Evolutionary conservation across 1,140 invertebrate genomes (phyloP).

Genomic region (Heliconius himera): DNA sequence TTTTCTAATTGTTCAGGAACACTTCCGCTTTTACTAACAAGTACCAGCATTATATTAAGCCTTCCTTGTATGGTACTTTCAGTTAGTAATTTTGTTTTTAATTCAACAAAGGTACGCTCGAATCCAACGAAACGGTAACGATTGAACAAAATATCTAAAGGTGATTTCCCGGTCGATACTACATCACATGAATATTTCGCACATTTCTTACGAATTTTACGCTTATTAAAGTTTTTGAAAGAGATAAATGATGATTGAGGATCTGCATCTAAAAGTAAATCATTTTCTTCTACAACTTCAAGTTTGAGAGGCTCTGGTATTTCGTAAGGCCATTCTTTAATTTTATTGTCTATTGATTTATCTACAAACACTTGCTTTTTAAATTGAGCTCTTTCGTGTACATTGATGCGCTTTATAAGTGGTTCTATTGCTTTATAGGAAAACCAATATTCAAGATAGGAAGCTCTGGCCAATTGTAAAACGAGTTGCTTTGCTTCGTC

Average conservation of each 20-base stretch:
- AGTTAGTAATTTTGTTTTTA: conserved; percentile 45
- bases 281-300: conserved; percentile 12
- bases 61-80: conserved; percentile 53
- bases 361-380: conserved; percentile 58
- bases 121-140: conserved; percentile 59
- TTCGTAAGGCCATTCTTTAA: conserved; percentile 52
- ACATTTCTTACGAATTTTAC: conserved; percentile 25
- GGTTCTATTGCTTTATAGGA: conserved; percentile 59
- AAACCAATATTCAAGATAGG: conserved; percentile 53
- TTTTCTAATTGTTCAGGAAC: conserved; percentile 46
- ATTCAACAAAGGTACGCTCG: conserved; percentile 52
- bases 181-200: neutral
- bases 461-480: conserved; percentile 48
- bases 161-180: conserved; percentile 17
- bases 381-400: conserved; percentile 46
- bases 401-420: conserved; percentile 51
- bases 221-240: neutral
- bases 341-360: conserved; percentile 45
- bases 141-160: conserved; percentile 54
- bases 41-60: conserved; percentile 58
- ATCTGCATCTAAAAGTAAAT: conserved; percentile 42
- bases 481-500: conserved; percentile 53
- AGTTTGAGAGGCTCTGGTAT: conserved; percentile 30
- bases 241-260: neutral
- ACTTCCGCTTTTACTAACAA: conserved; percentile 65